Percentiles rank a stretch among this genome's conserved stretches.
These are phyloP conservation scores for Diaprepes abbreviatus DNA, from an alignment of 2,888 invertebrate genomes.

Conservation along the genomic window DNA sequence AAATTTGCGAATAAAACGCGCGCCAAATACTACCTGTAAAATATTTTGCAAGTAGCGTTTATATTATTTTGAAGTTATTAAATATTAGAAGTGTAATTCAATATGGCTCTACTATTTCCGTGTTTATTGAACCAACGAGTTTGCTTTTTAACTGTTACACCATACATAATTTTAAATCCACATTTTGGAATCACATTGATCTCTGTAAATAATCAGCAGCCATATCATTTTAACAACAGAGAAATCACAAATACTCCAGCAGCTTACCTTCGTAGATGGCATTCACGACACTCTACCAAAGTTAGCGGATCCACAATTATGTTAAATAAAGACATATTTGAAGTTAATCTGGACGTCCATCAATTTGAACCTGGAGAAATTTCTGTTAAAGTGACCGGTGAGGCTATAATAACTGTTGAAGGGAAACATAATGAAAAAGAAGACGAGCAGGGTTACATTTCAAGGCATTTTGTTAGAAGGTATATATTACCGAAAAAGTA, in stretches of 20 bases:
- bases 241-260: conserved; percentile 31
- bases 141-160: neutral
- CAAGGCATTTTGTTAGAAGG: conserved; percentile 81
- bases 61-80: neutral
- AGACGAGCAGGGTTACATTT: conserved; percentile 82
- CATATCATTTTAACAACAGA: conserved; percentile 25
- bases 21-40: too few species aligned
- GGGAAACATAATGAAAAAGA: conserved; percentile 84
- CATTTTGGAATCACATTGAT: conserved; percentile 35
- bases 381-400: conserved; percentile 78
- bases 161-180: conserved; percentile 30
- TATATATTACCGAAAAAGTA: conserved; percentile 82
- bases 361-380: conserved; percentile 85
- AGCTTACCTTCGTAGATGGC: conserved; percentile 35
- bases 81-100: neutral
- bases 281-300: conserved; percentile 22
- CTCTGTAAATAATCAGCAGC: conserved; percentile 28
- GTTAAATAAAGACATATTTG: conserved; percentile 71
- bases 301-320: conserved; percentile 46
- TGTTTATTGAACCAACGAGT: conserved; percentile 28
- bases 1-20: too few species aligned
- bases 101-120: conserved; percentile 47
- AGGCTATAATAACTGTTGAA: conserved; percentile 77
- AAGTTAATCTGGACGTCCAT: conserved; percentile 81
- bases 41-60: too few species aligned